Evolutionary conservation across 1,140 invertebrate species (phyloP).

Genomic region (Drosophila pectinifera): DNA sequence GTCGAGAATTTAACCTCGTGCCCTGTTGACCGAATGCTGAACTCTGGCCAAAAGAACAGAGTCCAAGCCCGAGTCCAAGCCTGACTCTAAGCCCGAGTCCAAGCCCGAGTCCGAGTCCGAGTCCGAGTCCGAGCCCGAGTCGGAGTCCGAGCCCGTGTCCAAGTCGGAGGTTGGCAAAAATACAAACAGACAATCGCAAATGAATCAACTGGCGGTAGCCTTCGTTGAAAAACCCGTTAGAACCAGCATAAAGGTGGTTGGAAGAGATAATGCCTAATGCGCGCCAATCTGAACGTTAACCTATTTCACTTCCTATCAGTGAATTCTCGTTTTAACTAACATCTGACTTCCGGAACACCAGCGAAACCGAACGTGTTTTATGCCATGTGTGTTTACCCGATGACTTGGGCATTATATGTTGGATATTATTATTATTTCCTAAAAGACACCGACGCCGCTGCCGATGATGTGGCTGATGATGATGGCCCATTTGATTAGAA

Average conservation of each 20-base stretch:
- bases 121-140: slow-evolving; percentile 15
- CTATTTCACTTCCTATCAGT: slow-evolving; percentile 77
- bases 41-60: slow-evolving; percentile 31
- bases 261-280: slow-evolving; percentile 51
- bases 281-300: slow-evolving; percentile 68
- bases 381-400: slow-evolving; percentile 61
- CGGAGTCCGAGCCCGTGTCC: slow-evolving; percentile 8
- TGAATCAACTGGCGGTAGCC: slow-evolving; percentile 49
- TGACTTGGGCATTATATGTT: slow-evolving; percentile 40
- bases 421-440: slow-evolving; percentile 39
- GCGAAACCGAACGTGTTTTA: slow-evolving; percentile 62
- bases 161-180: slow-evolving; percentile 21
- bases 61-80: slow-evolving; percentile 13
- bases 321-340: slow-evolving; percentile 59
- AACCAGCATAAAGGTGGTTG: slow-evolving; percentile 58
- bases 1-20: slow-evolving; percentile 68
- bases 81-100: slow-evolving; percentile 23
- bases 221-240: slow-evolving; percentile 71
- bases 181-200: slow-evolving; percentile 50
- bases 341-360: slow-evolving; percentile 51
- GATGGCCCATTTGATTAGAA: slow-evolving; percentile 62
- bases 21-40: slow-evolving; percentile 70
- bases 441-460: slow-evolving; percentile 7
- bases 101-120: slow-evolving; percentile 29
- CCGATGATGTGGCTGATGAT: slow-evolving; percentile 2